Evolutionary conservation across 2,888 invertebrate genomes (phyloP).

Genomic region (Acanthosepion lycidas): DNA sequence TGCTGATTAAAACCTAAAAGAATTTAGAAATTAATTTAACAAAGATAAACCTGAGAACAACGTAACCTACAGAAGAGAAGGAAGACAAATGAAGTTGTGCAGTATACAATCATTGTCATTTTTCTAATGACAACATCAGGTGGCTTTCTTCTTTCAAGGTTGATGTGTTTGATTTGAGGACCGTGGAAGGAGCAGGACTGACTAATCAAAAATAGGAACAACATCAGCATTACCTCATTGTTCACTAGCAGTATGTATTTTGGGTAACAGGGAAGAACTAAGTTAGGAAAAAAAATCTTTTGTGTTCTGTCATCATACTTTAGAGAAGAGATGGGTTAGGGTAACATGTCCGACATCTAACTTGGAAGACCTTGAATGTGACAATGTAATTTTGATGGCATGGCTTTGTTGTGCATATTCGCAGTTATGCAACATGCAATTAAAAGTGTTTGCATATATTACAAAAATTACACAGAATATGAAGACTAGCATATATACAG

Average conservation of each 20-base stretch:
- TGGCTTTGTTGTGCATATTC: background rate
- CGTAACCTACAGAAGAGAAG: background rate
- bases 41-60: background rate
- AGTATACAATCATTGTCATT: background rate
- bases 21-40: background rate
- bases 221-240: conserved; percentile 17
- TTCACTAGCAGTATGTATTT: background rate
- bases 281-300: background rate
- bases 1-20: too few relatives aligned
- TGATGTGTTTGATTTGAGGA: background rate
- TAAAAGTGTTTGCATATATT: conserved; percentile 8
- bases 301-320: background rate
- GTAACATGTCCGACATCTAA: background rate
- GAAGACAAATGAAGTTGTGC: background rate
- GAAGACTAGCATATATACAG: background rate
- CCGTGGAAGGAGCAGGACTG: background rate
- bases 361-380: conserved; percentile 9
- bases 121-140: background rate
- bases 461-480: background rate
- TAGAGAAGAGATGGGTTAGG: background rate
- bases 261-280: too few relatives aligned
- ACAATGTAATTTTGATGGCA: conserved; percentile 11
- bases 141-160: background rate
- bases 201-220: conserved; percentile 14
- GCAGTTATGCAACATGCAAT: background rate